Evolutionary conservation across 1,140 invertebrate genomes (phyloP), one percentile per base, ranked within the genome.

Genomic region (Scaptomyza pallida): DNA sequence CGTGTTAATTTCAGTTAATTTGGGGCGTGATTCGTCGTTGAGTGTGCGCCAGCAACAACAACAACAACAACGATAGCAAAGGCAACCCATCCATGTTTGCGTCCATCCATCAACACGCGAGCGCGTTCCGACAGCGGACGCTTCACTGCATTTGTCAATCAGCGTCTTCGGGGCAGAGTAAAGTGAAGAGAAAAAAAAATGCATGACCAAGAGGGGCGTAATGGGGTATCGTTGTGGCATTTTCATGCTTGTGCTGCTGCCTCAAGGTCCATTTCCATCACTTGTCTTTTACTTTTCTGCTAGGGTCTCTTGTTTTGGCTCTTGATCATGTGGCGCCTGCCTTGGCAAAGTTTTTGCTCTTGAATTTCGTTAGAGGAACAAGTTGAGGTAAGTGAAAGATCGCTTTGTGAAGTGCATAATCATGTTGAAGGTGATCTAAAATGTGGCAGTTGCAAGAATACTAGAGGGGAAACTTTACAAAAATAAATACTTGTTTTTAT

Each of bases 1-100:
- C 81, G 81, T 85, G 81, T 85, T 85, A 85, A 85, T 85, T 85
- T 85, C 70, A 88, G 80, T 88, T 85, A 86, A 85, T 85, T 86
- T 86, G 77, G 81, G 65, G 48, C 70, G 62, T 69, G 77, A 62
- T 74, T 73, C 61, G 56, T 30, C 51, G 37, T 68, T 44, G n/a
- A 21, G 30, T 41, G 45, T 5, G 15, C 21, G 6, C 15, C 48
- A 30, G 19, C 8, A 17, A 5, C 21, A 30, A 6, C 15, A 16
- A 17, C 6, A 37, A 17, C 13, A 10, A 26, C 23, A 26, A 26
- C 26, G 26, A 12, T n/a, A 12, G 33, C 12, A 37, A n/a, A n/a
- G 33, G 40, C 60, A 68, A 75, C 67, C 50, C 77, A 54, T 80
- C 69, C 69, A 56, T 77, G 57, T 44, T 65, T 61, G 45, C 40